Evolutionary conservation across 2,797 vertebrate species (phyloP), one percentile per base, ranked within the genome.

Genomic region (Clarias laeviceps): DNA sequence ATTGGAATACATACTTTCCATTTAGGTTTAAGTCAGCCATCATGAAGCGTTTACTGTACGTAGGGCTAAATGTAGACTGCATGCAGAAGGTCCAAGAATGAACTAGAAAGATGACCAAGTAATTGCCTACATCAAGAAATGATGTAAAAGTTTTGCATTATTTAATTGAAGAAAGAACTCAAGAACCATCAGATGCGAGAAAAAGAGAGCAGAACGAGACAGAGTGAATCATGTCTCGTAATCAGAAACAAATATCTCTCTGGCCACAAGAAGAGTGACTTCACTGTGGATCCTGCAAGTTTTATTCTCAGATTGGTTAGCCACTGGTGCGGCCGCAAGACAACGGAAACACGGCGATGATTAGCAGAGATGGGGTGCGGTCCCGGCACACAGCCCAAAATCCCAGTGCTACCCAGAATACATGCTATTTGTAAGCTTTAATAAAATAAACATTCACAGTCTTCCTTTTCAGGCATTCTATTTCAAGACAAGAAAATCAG

Each of bases 151-250:
- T 45, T 45, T 61, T 22, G 65, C 15, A 37, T n/a, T 4, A 8
- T 61, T 45, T 72, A 20, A 73, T 32, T 54, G 14, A 15, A 24
- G 1, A 64, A 17, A 77, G 86, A 88, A 90, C 87, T 88, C 81
- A 89, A 86, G 84, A 59, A 88, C 85, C 90, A 86, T 87, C 89
- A 77, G 61, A 72, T 59, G 76, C 87, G 85, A 90, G 79, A 89
- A 91, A 90, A 82, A 89, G 80, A 87, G 84, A 89, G 90, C 81
- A 61, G 89, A 90, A 88, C 57, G 69, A 85, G 68, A 87, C 79
- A 86, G 91, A 91, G 83, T 84, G 91, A 93, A 94, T 91, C 85
- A 93, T 91, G 92, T 92, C 89, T 92, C 86, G 89, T 93, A 93
- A 94, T 94, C 86, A 92, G 89, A 93, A 93, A 91, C 92, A 92